Conservation (phyloP, 1,140 invertebrate species). For the Sinella curviseta region DNA sequence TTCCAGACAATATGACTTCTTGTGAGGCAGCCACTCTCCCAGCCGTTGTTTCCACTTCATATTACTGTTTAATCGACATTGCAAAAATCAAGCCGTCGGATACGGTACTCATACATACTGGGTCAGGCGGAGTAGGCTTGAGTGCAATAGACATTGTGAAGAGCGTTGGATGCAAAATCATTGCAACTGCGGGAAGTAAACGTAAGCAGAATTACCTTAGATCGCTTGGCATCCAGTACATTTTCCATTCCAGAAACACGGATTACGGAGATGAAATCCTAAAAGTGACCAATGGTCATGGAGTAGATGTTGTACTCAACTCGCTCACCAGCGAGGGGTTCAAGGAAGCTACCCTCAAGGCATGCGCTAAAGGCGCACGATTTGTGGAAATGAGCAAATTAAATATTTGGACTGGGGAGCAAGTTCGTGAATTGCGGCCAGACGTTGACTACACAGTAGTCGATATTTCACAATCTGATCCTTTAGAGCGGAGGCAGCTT, state of each 20-base stretch:
- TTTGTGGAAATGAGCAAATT: conserved; percentile 31
- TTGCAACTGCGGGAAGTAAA: background rate
- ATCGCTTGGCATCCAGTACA: background rate
- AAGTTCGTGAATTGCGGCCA: background rate
- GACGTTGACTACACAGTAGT: conserved; percentile 26
- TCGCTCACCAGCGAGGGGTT: conserved; percentile 25
- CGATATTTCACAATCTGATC: background rate
- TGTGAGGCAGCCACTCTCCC: background rate
- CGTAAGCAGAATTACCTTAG: background rate
- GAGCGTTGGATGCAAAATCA: background rate
- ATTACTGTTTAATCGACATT: background rate
- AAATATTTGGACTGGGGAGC: background rate
- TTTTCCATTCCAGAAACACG: conserved; percentile 13
- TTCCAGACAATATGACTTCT: background rate
- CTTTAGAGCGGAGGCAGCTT: background rate
- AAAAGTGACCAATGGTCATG: conserved; percentile 18
- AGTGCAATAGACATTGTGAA: conserved; percentile 15
- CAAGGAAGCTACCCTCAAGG: conserved; percentile 28
- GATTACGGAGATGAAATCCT: conserved; percentile 1
- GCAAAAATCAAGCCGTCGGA: background rate
- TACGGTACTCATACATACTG: conserved; percentile 27
- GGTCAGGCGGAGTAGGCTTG: conserved; percentile 21
- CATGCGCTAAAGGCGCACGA: conserved; percentile 5
- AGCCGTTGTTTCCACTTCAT: background rate
- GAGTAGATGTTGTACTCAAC: conserved; percentile 30